phyloP scores from a whole-genome alignment of 1,140 invertebrate species.

The Popillia japonica region DNA sequence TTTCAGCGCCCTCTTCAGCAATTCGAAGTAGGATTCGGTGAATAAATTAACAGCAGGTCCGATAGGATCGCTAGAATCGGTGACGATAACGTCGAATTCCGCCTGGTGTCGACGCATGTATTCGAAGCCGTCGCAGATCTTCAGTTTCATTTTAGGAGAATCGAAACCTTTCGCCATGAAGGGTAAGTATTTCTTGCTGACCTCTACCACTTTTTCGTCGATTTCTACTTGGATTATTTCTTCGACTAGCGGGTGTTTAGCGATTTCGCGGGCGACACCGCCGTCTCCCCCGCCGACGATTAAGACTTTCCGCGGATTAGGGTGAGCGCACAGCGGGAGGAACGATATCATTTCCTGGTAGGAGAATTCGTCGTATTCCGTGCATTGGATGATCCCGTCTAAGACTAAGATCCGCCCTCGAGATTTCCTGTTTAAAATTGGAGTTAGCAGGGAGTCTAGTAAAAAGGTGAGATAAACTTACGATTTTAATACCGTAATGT shows the following conservation, averaged over 20 bases:
- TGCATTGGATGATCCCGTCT: conserved; percentile 97
- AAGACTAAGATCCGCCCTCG: conserved; percentile 90
- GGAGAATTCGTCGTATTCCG: conserved; percentile 94
- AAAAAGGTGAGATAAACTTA: conserved; percentile 62
- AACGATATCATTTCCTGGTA: conserved; percentile 99
- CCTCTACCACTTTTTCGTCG: conserved; percentile 89
- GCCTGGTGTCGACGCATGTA: conserved; percentile 88
- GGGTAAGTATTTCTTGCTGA: conserved; percentile 90
- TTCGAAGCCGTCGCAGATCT: conserved; percentile 94
- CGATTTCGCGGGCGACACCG: conserved; percentile 92
- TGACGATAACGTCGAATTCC: conserved; percentile 97
- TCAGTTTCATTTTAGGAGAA: conserved; percentile 82
- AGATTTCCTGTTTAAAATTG: conserved; percentile 71
- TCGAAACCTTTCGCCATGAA: conserved; percentile 88
- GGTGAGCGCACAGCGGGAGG: conserved; percentile 90
- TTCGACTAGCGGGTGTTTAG: conserved; percentile 91
- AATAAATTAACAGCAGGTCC: conserved; percentile 80
- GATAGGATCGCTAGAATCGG: conserved; percentile 96
- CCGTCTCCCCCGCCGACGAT: conserved; percentile 99
- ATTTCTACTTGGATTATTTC: conserved; percentile 94
- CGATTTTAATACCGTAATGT: conserved; percentile 91
- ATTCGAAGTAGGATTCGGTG: conserved; percentile 86
- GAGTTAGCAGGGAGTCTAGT: neutral
- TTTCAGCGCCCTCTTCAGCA: conserved; percentile 85
- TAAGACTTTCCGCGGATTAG: conserved; percentile 89